Conservation (phyloP, 2,888 invertebrate genomes). For the Marasmarcha lunaedactyla region DNA sequence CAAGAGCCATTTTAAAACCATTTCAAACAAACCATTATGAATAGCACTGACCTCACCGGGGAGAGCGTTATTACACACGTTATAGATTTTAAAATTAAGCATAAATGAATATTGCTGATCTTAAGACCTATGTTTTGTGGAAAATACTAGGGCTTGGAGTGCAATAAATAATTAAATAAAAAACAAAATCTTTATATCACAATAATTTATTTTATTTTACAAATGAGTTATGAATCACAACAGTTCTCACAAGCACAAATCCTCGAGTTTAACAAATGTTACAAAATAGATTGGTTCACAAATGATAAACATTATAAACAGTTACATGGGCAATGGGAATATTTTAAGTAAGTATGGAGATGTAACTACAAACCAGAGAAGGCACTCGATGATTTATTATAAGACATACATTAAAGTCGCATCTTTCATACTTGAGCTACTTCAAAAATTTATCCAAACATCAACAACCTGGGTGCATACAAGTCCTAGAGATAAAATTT, state of each 20-base stretch:
- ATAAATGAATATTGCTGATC: too few relatives aligned
- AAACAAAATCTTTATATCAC: conserved; percentile 52
- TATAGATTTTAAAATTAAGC: too few relatives aligned
- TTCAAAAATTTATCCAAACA: conserved; percentile 28
- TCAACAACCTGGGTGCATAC: conserved; percentile 43
- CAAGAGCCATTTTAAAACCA: too few relatives aligned
- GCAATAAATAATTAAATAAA: too few relatives aligned
- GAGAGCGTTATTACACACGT: too few relatives aligned
- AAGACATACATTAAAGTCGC: conserved; percentile 33
- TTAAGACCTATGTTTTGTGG: too few relatives aligned
- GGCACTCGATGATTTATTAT: conserved; percentile 24
- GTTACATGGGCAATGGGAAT: conserved; percentile 29
- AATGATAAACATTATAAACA: conserved; percentile 25
- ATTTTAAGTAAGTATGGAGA: conserved; percentile 20
- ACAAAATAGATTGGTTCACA: conserved; percentile 26
- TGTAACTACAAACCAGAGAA: conserved; percentile 19
- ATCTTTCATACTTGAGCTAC: conserved; percentile 45
- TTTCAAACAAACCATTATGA: too few relatives aligned
- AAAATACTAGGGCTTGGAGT: too few relatives aligned
- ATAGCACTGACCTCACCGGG: too few relatives aligned
- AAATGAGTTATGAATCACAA: conserved; percentile 65
- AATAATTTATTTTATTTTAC: conserved; percentile 68
- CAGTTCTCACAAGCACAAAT: conserved; percentile 51
- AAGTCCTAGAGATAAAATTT: conserved; percentile 56
- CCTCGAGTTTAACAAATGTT: conserved; percentile 42